phyloP scores from a whole-genome alignment of 2,888 invertebrate species.

The Melitaea athalia region DNA sequence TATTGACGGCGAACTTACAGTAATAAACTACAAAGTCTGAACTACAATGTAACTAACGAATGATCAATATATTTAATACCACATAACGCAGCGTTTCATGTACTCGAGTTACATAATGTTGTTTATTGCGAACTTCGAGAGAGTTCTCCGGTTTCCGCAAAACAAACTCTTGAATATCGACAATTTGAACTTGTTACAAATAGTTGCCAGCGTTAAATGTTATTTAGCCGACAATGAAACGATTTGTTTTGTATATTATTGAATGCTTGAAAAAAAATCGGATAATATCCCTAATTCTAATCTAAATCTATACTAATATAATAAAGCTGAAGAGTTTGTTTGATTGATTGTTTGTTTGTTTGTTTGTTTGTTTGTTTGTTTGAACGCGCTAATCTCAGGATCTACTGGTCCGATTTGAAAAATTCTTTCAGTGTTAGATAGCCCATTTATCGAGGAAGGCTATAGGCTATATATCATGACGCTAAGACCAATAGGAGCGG shows the following conservation, averaged over 20 bases:
- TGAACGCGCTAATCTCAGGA: no score
- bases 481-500: no score
- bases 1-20: background rate
- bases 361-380: no score
- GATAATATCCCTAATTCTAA: no score
- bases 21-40: background rate
- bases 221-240: background rate
- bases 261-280: background rate
- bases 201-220: constrained; percentile 20
- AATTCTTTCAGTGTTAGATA: no score
- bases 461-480: no score
- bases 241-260: background rate
- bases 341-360: no score
- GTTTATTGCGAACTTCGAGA: constrained; percentile 21
- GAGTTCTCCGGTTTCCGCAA: constrained; percentile 23
- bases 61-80: constrained; percentile 6
- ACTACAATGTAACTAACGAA: background rate
- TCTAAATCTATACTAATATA: no score
- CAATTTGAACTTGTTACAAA: constrained; percentile 29
- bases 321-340: no score
- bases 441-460: no score
- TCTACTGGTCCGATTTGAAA: no score
- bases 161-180: constrained; percentile 31
- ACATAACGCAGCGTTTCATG: constrained; percentile 18
- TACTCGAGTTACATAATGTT: constrained; percentile 17